Conservation (phyloP, 37 sponge, comb jelly and placozoan species). For the Mnemiopsis leidyi region DNA sequence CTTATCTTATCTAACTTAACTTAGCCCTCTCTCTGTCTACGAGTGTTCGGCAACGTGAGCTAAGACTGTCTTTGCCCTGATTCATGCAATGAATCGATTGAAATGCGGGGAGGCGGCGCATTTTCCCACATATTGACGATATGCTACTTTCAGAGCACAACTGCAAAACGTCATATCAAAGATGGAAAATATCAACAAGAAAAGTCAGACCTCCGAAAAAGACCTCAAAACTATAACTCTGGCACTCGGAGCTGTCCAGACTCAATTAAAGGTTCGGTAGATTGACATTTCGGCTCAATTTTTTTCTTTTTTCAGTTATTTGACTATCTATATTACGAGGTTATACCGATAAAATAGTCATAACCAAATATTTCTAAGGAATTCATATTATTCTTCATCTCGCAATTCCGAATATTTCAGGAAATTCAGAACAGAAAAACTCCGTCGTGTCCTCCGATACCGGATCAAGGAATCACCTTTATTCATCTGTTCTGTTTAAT, state of each 20-base stretch:
- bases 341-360: no score
- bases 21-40: no score
- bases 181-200: background rate
- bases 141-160: slow-evolving; percentile 50
- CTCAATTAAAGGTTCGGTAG: slow-evolving; percentile 8
- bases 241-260: background rate
- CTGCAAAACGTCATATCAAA: slow-evolving; percentile 16
- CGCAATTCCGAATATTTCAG: no score
- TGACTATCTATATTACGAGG: no score
- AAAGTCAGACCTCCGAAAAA: background rate
- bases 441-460: background rate
- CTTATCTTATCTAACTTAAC: no score
- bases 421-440: slow-evolving; percentile 27
- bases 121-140: no score
- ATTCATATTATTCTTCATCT: no score
- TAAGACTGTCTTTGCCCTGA: no score
- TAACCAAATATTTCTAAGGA: no score
- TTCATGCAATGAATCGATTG: no score
- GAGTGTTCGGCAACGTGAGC: no score
- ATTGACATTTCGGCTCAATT: background rate
- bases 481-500: slow-evolving; percentile 46
- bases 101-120: no score
- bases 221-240: slow-evolving; percentile 25
- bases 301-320: background rate
- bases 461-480: slow-evolving; percentile 8